Percentiles rank a stretch among this genome's conserved stretches.
phyloP scores from a whole-genome alignment of 2,113 vertebrate species.

The Catharus minimus region DNA sequence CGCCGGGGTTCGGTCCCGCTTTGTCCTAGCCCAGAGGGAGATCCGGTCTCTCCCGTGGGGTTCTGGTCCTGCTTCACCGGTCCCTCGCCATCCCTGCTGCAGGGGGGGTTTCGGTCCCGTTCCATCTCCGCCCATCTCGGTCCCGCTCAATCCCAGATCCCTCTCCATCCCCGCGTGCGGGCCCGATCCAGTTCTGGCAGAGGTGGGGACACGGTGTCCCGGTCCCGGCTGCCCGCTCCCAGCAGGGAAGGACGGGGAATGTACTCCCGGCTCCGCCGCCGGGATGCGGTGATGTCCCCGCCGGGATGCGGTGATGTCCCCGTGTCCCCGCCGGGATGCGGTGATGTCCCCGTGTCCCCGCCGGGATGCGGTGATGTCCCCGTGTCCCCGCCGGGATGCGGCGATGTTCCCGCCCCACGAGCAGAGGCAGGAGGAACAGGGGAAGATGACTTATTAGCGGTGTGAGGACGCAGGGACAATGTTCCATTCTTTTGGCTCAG shows the following conservation, averaged over 20 bases:
- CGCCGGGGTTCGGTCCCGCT: no score
- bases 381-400: no score
- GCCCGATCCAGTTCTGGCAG: background rate
- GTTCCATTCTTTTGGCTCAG: fast-evolving
- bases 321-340: background rate
- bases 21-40: no score
- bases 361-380: no score
- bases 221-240: background rate
- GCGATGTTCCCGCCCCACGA: background rate
- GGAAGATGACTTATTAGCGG: fast-evolving
- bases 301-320: background rate
- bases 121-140: no score
- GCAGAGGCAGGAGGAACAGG: background rate
- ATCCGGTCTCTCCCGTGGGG: no score
- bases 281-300: background rate
- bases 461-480: background rate
- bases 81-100: no score
- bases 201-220: background rate
- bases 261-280: background rate
- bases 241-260: background rate
- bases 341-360: background rate
- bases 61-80: no score
- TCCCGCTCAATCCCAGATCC: no score
- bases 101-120: no score
- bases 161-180: background rate